phyloP scores from a whole-genome alignment of 2,888 invertebrate species.

The Aleiodes testaceus region DNA sequence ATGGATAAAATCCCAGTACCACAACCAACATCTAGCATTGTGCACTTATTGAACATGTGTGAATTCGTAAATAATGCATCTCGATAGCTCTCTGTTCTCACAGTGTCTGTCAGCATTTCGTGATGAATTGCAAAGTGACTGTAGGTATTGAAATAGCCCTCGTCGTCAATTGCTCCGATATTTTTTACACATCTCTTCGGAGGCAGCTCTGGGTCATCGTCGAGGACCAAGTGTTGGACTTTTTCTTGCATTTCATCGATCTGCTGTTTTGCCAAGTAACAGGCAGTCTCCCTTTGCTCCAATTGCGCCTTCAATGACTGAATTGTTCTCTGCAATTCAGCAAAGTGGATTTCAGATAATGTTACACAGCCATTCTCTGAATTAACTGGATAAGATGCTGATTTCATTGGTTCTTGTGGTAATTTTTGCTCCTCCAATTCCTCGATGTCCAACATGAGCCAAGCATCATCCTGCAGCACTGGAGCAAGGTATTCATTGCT shows the following conservation, averaged over 20 bases:
- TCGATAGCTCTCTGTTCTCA: slow-evolving; percentile 90
- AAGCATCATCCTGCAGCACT: slow-evolving; percentile 81
- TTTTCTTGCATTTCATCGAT: slow-evolving; percentile 68
- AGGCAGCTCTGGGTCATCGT: slow-evolving; percentile 46
- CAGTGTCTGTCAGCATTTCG: slow-evolving; percentile 92
- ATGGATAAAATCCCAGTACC: slow-evolving; percentile 98
- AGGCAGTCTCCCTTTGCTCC: slow-evolving; percentile 73
- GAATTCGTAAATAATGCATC: slow-evolving; percentile 87
- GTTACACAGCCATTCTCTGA: slow-evolving; percentile 79
- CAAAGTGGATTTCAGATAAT: slow-evolving; percentile 77
- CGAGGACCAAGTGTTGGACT: slow-evolving; percentile 66
- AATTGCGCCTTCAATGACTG: slow-evolving; percentile 76
- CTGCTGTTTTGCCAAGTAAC: slow-evolving; percentile 68
- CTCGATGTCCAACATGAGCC: slow-evolving; percentile 82
- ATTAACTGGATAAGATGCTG: slow-evolving; percentile 75
- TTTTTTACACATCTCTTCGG: slow-evolving; percentile 68
- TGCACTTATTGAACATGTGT: slow-evolving; percentile 81
- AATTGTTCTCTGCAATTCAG: slow-evolving; percentile 77
- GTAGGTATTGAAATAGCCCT: slow-evolving; percentile 87
- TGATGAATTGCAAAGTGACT: slow-evolving; percentile 94
- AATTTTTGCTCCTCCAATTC: slow-evolving; percentile 43
- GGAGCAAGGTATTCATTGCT: slow-evolving; percentile 87
- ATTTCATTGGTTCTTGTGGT: slow-evolving; percentile 38
- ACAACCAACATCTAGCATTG: slow-evolving; percentile 96
- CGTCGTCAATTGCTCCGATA: slow-evolving; percentile 80